A percentile compares a stretch with the other conserved stretches of the same genome.
Evolutionary conservation across 2,888 invertebrate genomes (phyloP).

Genomic region (Thymelicus acteon): DNA sequence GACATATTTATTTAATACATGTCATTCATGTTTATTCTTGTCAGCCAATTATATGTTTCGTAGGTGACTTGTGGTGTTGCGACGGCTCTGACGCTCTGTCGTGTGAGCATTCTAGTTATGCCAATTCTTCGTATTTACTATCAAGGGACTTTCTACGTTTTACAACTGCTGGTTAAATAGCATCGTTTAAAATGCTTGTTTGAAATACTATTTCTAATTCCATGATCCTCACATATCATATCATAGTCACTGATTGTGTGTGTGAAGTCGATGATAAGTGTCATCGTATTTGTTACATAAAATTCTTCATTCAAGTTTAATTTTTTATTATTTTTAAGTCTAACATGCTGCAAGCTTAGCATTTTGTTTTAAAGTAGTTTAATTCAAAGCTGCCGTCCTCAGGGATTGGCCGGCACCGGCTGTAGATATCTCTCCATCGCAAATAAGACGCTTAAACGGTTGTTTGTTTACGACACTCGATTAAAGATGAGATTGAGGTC

Average conservation of each 20-base stretch:
- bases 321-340: too few species aligned
- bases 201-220: not conserved
- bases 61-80: constrained; percentile 22
- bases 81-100: constrained; percentile 5
- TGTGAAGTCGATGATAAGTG: too few species aligned
- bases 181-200: not conserved
- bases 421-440: constrained; percentile 10
- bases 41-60: constrained; percentile 33
- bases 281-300: not conserved
- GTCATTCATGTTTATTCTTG: constrained; percentile 33
- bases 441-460: constrained; percentile 20
- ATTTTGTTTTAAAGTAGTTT: constrained; percentile 5
- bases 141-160: constrained; percentile 6
- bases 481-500: constrained; percentile 25
- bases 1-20: constrained; percentile 34
- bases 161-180: not conserved
- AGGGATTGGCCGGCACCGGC: constrained; percentile 9
- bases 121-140: constrained; percentile 22
- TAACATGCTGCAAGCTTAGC: not conserved
- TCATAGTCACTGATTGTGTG: too few species aligned
- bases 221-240: not conserved
- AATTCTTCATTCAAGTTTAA: too few species aligned
- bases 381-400: constrained; percentile 11
- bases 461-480: constrained; percentile 23
- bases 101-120: constrained; percentile 16